Conservation (phyloP, 1,140 invertebrate species). For the Ridgeia piscesae region DNA sequence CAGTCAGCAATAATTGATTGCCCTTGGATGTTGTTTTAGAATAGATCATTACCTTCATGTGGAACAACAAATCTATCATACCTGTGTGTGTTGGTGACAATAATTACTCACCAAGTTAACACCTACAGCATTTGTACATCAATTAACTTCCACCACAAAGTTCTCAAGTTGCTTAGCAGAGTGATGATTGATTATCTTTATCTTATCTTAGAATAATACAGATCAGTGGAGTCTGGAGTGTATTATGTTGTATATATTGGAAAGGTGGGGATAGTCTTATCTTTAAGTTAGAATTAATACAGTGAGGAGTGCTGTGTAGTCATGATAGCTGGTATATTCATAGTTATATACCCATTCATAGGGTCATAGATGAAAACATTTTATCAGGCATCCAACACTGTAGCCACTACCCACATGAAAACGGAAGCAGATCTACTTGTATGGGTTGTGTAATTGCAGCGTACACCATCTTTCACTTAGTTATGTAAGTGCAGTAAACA, state of each 20-base stretch:
- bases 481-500: too few species aligned
- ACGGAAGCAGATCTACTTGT: neutral
- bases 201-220: too few species aligned
- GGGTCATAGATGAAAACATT: neutral
- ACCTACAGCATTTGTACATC: too few species aligned
- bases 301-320: neutral
- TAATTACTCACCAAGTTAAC: neutral
- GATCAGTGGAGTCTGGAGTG: too few species aligned
- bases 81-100: neutral
- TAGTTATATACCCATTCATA: neutral
- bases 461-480: neutral
- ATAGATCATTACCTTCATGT: neutral
- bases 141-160: too few species aligned
- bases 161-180: too few species aligned
- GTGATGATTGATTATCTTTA: too few species aligned
- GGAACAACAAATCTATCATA: neutral
- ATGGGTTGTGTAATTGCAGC: neutral
- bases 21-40: neutral
- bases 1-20: neutral
- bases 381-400: neutral
- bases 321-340: neutral
- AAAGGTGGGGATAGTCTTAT: too few species aligned
- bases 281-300: neutral
- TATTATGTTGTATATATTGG: too few species aligned
- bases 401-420: neutral